Percentiles rank a stretch among this genome's conserved stretches.
Evolutionary conservation across 2,888 invertebrate genomes (phyloP).

Genomic region (Zygogramma bicolorata): DNA sequence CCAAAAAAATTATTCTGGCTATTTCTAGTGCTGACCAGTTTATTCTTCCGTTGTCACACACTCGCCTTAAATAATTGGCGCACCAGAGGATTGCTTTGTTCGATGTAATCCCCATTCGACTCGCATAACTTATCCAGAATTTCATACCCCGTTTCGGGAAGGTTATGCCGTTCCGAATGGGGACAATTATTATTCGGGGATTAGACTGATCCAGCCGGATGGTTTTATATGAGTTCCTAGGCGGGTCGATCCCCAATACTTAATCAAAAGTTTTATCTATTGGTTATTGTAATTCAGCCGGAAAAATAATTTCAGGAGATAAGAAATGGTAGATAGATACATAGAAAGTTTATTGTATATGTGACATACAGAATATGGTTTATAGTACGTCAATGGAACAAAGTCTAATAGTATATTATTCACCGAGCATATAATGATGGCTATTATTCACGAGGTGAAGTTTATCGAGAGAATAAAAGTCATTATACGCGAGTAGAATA

Average conservation of each 20-base stretch:
- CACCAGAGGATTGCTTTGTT: slow-evolving; percentile 57
- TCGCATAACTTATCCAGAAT: slow-evolving; percentile 47
- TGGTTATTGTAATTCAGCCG: not conserved
- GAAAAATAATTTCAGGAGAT: not conserved
- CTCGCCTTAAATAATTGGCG: slow-evolving; percentile 57
- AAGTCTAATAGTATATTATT: no score
- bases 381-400: no score
- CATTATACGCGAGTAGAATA: no score
- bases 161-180: slow-evolving; percentile 39
- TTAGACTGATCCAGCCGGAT: slow-evolving; percentile 36
- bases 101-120: slow-evolving; percentile 58
- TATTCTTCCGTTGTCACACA: slow-evolving; percentile 43
- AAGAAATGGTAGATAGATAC: no score
- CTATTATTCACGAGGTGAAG: no score
- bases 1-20: no score
- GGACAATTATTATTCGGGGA: slow-evolving; percentile 40
- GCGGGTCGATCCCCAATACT: slow-evolving; percentile 33
- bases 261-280: no score
- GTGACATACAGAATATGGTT: no score
- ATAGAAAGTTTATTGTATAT: no score
- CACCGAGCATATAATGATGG: no score
- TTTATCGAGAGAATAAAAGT: no score
- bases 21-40: not conserved
- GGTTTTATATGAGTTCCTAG: slow-evolving; percentile 22
- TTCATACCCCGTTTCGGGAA: slow-evolving; percentile 29